Evolutionary conservation across 1,140 invertebrate genomes (phyloP).

Genomic region (Ostrea denselamellosa): DNA sequence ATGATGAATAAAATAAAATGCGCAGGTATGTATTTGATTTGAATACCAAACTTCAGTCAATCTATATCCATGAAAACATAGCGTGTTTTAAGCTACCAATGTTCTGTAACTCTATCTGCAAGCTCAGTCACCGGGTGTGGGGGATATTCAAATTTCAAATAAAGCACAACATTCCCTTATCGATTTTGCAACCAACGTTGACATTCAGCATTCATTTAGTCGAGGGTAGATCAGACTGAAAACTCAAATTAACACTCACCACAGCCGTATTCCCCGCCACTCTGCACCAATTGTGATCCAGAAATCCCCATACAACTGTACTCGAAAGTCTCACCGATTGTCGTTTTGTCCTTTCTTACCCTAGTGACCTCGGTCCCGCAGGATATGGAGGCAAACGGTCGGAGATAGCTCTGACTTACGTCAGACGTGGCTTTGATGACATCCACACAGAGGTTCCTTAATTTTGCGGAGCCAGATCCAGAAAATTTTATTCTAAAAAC

Average conservation of each 20-base stretch:
- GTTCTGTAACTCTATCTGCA: no score
- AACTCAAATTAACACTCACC: not conserved
- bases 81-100: no score
- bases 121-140: no score
- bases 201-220: no score
- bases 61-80: no score
- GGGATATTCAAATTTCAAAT: no score
- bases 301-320: not conserved
- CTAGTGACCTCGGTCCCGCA: not conserved
- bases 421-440: not conserved
- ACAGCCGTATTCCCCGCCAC: not conserved
- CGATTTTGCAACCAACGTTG: no score
- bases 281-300: not conserved
- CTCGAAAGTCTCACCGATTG: not conserved
- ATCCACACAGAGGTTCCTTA: not conserved
- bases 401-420: not conserved
- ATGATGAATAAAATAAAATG: no score
- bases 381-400: not conserved
- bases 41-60: no score
- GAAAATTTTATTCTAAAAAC: not conserved
- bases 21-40: no score
- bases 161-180: no score
- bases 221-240: no score
- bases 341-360: not conserved
- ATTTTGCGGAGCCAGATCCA: not conserved